Evolutionary conservation across 2,113 vertebrate genomes (phyloP), one percentile per base, ranked within the genome.

Genomic region (Bubo blakistoni): DNA sequence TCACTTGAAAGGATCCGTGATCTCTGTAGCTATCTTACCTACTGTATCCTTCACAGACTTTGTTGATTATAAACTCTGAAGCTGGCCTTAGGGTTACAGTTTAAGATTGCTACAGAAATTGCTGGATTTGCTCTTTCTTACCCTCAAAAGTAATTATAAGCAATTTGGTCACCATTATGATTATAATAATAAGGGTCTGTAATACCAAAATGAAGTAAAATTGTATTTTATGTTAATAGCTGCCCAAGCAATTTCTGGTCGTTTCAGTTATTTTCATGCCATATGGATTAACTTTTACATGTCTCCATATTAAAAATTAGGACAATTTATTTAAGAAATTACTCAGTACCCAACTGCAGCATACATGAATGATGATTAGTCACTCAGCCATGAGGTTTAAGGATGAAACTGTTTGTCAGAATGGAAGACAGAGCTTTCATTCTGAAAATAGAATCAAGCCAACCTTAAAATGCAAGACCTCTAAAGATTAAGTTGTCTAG

Each of bases 381-480:
- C 54, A 49, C 18, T 95, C 57, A 90, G 40, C 51, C 16, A 29
- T 73, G 25, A 62, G 32, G 40, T 87, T 97, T 86, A 63, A 91
- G 24, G 38, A 54, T 67, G 51, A 36, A 70, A 70, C 13, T 82
- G 16, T 87, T 73, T 92, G 34, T 52, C 20, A 57, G 44, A 30
- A 51, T 44, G 54, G 40, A 88, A 87, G 46, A 83, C 42, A 85
- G 59, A 83, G 17, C 16, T 94, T 69, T 93, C 47, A 17, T 89
- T 91, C 66, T 91, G 66, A 74, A 97, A 96, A 91, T 40, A 95
- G 62, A 88, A 87, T 61, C 47, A 92, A 85, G 13, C 2, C 9
- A 85, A 22, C 47, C 57, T 78, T 90, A 81, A 94, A 95, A 93
- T 81, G 13, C 42, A 91, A 77, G 74, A 63, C 24, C 10, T 79